Percentiles rank a stretch among this genome's conserved stretches.
Conservation (phyloP, 2,888 invertebrate species). For the Napeogenes inachia region DNA sequence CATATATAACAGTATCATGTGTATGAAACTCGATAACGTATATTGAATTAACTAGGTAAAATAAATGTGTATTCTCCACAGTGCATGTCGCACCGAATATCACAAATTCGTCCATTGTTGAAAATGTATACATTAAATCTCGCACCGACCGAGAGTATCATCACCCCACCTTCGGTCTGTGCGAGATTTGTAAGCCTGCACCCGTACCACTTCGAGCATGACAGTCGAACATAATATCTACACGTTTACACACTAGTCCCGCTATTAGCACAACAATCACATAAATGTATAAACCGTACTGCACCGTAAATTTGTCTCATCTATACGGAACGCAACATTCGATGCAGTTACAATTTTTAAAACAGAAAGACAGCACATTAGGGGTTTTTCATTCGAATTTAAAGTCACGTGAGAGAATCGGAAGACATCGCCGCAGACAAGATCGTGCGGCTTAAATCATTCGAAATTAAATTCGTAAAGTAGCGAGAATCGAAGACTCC, state of each 20-base stretch:
- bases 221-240: constrained; percentile 49
- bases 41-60: constrained; percentile 30
- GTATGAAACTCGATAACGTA: constrained; percentile 23
- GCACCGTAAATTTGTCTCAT: constrained; percentile 25
- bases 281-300: constrained; percentile 33
- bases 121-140: constrained; percentile 52
- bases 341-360: constrained; percentile 10
- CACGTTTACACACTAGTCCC: constrained; percentile 43
- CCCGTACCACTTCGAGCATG: constrained; percentile 74
- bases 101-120: constrained; percentile 62
- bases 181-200: constrained; percentile 62
- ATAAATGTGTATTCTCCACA: constrained; percentile 55
- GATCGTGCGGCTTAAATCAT: no score
- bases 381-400: no score
- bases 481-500: no score
- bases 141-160: constrained; percentile 45
- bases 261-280: constrained; percentile 38
- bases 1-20: constrained; percentile 21
- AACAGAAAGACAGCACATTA: no score
- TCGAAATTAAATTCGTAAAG: no score
- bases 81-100: constrained; percentile 72
- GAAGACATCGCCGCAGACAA: no score
- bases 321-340: constrained; percentile 12
- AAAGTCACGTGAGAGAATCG: no score
- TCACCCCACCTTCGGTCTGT: constrained; percentile 42